Evolutionary conservation across 1,140 invertebrate species (phyloP).

Genomic region (Pissodes strobi): DNA sequence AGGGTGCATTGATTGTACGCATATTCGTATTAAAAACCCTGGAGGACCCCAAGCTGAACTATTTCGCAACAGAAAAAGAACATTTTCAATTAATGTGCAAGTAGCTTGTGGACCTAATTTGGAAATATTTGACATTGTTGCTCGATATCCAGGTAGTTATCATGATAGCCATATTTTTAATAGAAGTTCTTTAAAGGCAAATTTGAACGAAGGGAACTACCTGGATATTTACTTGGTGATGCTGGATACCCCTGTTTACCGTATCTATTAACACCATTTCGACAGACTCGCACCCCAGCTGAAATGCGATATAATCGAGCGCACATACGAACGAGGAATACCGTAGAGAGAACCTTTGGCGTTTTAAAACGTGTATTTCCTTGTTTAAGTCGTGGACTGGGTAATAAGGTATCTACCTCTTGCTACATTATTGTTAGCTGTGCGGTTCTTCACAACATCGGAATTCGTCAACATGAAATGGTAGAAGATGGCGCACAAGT

Average conservation of each 20-base stretch:
- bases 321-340: no score
- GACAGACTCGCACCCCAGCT: no score
- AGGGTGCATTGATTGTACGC: constrained; percentile 46
- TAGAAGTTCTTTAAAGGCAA: constrained; percentile 27
- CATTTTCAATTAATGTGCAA: constrained; percentile 53
- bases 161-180: constrained; percentile 49
- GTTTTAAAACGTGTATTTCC: no score
- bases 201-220: constrained; percentile 14
- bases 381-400: no score
- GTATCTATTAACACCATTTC: constrained; percentile 12
- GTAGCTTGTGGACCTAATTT: constrained; percentile 45
- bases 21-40: constrained; percentile 41
- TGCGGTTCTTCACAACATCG: no score
- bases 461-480: no score
- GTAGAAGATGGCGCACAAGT: no score
- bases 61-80: constrained; percentile 50
- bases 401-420: no score
- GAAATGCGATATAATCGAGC: no score
- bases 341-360: no score
- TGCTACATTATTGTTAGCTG: no score
- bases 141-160: constrained; percentile 49
- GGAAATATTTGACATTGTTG: constrained; percentile 47
- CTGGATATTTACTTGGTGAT: constrained; percentile 26
- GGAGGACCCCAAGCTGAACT: constrained; percentile 44
- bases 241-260: constrained; percentile 18